Evolutionary conservation across 2,888 invertebrate genomes (phyloP), one percentile per base, ranked within the genome.

Genomic region (Geotrupes spiniger): DNA sequence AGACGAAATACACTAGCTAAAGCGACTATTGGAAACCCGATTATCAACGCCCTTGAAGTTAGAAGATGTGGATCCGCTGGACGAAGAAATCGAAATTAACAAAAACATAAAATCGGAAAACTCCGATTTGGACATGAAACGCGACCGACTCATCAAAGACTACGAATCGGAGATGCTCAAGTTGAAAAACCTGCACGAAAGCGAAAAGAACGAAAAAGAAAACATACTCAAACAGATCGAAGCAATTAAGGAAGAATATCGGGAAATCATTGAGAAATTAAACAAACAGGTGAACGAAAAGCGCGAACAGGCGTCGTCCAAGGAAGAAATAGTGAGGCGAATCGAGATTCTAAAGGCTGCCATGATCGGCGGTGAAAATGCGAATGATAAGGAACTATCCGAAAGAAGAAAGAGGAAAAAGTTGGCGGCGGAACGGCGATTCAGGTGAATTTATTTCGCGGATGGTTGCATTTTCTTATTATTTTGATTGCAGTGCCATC

Each of bases 341-440:
- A 71, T 73, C 4, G 67, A 68, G 64, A 77, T 79, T 49, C 75
- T 91, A 12, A 84, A 91, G 64, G 79, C 83, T 36, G 81, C 83
- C 42, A 80, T 92, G 76, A 87, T 92, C 29, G 90, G 90, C 1
- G 90, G 90, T 0, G 90, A 91, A 63, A 78, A 83, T 57, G 84
- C 82, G 0, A 77, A 85, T 63, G 89, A 91, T 68, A 74, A 77
- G 28, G 85, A 85, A 59, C 66, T 88, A 25, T 85, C 84, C 51
- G 87, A 88, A 63, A 79, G 80, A 54, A 72, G 87, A 36, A 77
- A 79, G 59, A 79, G 78, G 60, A 84, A 84, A 63, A 84, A 85
- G 68, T 72, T 78, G 50, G 82, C 84, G 39, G 87, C 88, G 0
- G 87, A 89, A 63, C 79, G 82, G 38, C 70, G 83, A 43, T 65